Conservation (phyloP, 2,113 vertebrate genomes). For the Grantiella picta region DNA sequence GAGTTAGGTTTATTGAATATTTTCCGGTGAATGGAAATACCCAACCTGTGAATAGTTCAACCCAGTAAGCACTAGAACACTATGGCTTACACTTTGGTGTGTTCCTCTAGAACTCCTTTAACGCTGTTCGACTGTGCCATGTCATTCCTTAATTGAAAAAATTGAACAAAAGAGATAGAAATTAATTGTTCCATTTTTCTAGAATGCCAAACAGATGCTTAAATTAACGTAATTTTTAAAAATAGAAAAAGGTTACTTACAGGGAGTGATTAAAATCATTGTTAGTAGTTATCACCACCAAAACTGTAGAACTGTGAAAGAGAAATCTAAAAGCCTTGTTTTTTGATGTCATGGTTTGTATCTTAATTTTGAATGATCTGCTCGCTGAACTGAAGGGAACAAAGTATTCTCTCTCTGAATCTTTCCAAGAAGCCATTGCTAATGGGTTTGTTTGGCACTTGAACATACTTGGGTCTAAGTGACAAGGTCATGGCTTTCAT, state of each 20-base stretch:
- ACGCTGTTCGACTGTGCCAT: neutral
- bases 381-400: neutral
- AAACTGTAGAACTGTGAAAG: neutral
- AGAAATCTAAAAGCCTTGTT: neutral
- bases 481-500: neutral
- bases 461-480: neutral
- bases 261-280: neutral
- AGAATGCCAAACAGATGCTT: neutral
- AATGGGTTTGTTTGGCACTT: neutral
- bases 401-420: neutral
- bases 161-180: neutral
- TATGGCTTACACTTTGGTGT: neutral
- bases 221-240: neutral
- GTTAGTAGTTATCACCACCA: neutral
- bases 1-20: neutral
- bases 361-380: neutral
- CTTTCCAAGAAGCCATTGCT: neutral
- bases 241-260: neutral
- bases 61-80: neutral
- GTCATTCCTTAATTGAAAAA: neutral
- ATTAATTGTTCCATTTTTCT: neutral
- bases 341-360: neutral
- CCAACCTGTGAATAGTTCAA: neutral
- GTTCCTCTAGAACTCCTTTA: neutral
- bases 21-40: constrained; percentile 35